Conservation (phyloP, 2,888 invertebrate species). For the Drosophila niveifrons region DNA sequence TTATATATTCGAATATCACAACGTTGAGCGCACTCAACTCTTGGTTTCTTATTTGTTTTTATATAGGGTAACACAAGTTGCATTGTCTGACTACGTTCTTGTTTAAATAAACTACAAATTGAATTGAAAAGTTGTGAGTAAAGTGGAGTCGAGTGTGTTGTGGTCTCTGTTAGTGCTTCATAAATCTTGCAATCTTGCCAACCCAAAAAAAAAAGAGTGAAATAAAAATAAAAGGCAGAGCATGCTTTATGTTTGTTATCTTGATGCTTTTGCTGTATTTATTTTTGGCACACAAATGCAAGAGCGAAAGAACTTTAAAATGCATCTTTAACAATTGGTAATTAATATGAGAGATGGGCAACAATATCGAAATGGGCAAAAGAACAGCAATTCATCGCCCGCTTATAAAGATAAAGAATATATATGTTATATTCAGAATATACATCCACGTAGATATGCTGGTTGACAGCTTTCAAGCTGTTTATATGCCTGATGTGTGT, state of each 20-base stretch:
- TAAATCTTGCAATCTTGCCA: slow-evolving; percentile 31
- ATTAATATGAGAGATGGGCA: slow-evolving; percentile 50
- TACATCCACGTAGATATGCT: neutral
- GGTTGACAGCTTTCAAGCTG: slow-evolving; percentile 37
- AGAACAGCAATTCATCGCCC: slow-evolving; percentile 44
- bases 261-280: no score
- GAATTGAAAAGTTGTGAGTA: slow-evolving; percentile 31
- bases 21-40: no score
- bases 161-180: slow-evolving; percentile 2
- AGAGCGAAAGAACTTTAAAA: neutral
- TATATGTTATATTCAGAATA: slow-evolving; percentile 5
- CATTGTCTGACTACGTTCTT: neutral
- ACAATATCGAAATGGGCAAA: slow-evolving; percentile 25
- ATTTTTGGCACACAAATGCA: no score
- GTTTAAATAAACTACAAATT: slow-evolving; percentile 58
- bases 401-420: slow-evolving; percentile 43
- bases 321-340: slow-evolving; percentile 41
- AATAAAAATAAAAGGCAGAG: no score
- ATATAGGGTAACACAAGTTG: neutral
- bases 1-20: no score
- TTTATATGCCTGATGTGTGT: slow-evolving; percentile 41
- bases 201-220: no score
- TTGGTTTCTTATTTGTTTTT: neutral
- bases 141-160: no score
- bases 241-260: no score